Base-by-base conservation (phyloP, 2,888 invertebrate species). In the Drosophila pseudotalamancana region DNA sequence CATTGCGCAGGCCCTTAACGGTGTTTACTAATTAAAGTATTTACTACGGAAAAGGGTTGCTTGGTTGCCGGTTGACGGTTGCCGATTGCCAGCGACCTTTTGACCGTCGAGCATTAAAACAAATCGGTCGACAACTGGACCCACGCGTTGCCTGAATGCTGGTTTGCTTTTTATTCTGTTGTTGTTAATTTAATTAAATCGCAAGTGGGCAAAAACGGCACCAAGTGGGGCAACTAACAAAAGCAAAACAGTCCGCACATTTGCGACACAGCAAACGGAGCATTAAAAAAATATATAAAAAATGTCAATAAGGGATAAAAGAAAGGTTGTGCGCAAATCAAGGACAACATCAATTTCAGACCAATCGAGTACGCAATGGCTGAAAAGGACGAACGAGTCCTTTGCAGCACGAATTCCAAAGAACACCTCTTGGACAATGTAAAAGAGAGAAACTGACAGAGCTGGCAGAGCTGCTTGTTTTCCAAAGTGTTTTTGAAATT, bases 181-280 rank as follows among this genome's bases (percentile, higher is more conserved):
- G 34, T 63, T 64, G 85, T 72, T 67, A 81, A 83, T 86, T 86
- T 67, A 83, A 80, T 80, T 86, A 86, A 86, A 78, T 70, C 54
- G 53, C 53, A 75, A 74, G 64, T 59, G 40, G 35, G 27, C 16
- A 9, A 55, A 35, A 19, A 34, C 25, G n/a, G 29, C 27, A 39
- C 21, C 42, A 43, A 72, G 46, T 50, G 49, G 35, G 32, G 42
- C 37, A 39, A 37, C 16, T 34, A 2, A 19, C 16, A 50, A 51
- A 43, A 42, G 32, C 42, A 43, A n/a, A 72, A 63, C 37, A 65
- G 48, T 45, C 60, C 57, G 57, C 65, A 59, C 55, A 64, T 63
- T 72, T 82, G 64, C 54, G 62, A 74, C 71, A 66, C 43, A 55
- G 64, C 57, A 62, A 68, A 63, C 74, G 59, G 54, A 76, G 63